Conservation (phyloP, 2,113 vertebrate species). For the Taurulus bubalis region DNA sequence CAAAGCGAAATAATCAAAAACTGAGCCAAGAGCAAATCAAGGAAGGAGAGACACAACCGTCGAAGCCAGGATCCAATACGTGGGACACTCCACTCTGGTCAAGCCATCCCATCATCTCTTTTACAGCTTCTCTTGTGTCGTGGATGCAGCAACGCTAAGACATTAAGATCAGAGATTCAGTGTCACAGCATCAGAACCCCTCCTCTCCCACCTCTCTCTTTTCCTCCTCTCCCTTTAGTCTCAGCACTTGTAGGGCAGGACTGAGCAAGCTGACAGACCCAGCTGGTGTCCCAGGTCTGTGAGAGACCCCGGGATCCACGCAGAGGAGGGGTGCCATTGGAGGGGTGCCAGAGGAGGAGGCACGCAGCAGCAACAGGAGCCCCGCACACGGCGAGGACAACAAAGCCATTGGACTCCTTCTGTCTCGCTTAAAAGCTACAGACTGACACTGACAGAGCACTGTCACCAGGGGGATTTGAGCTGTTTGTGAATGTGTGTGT, state of each 20-base stretch:
- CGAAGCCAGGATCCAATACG: constrained; percentile 13
- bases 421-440: constrained; percentile 55
- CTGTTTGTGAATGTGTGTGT: constrained; percentile 16
- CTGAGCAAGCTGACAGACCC: constrained; percentile 50
- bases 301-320: constrained; percentile 44
- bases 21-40: constrained; percentile 21
- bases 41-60: constrained; percentile 11
- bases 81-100: constrained; percentile 42
- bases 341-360: constrained; percentile 41
- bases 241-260: constrained; percentile 63
- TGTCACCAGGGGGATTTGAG: constrained; percentile 54
- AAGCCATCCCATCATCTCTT: constrained; percentile 44
- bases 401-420: constrained; percentile 56
- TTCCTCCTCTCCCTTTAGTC: constrained; percentile 10
- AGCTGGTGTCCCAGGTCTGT: constrained; percentile 66
- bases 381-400: constrained; percentile 18
- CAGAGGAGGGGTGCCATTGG: constrained; percentile 50
- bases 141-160: constrained; percentile 47
- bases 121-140: constrained; percentile 43
- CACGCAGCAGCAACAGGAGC: constrained; percentile 58
- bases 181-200: constrained; percentile 48
- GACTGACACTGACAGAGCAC: constrained; percentile 57
- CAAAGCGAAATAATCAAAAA: constrained; percentile 30
- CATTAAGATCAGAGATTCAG: constrained; percentile 43
- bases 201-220: constrained; percentile 11